Conservation (phyloP, 2,888 invertebrate genomes). For the Netelia virgata region DNA sequence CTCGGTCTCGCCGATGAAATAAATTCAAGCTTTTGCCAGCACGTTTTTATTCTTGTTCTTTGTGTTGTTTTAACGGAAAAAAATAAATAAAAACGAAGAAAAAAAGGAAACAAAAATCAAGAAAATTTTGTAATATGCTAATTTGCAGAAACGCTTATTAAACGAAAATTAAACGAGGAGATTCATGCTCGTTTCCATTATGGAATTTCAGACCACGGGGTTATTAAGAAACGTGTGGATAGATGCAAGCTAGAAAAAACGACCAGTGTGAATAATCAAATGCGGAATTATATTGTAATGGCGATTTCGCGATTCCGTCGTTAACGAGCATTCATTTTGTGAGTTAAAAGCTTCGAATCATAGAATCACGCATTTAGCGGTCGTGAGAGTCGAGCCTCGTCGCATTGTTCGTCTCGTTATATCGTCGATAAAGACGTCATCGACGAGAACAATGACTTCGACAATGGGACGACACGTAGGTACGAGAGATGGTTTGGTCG, state of each 20-base stretch:
- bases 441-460: conserved; percentile 25
- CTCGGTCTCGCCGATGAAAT: conserved; percentile 9
- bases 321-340: neutral
- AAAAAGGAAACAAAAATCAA: neutral
- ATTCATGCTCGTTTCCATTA: conserved; percentile 10
- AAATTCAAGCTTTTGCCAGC: conserved; percentile 23
- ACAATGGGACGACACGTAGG: neutral
- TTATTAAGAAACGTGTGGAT: conserved; percentile 3
- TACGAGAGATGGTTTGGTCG: neutral
- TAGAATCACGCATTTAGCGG: too few species aligned
- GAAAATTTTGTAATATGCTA: conserved; percentile 37
- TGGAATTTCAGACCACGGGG: neutral
- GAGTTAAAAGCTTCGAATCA: neutral
- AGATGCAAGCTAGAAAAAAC: neutral
- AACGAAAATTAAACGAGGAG: conserved; percentile 46
- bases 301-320: neutral
- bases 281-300: conserved; percentile 15
- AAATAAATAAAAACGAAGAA: neutral
- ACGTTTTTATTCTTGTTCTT: neutral
- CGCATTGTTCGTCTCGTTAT: neutral
- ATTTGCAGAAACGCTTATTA: conserved; percentile 18
- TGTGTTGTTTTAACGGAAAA: neutral
- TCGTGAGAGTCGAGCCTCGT: neutral
- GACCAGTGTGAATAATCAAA: neutral
- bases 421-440: conserved; percentile 11